Conservation (phyloP, 2,888 invertebrate genomes). For the Kryphioiulus occultus region DNA sequence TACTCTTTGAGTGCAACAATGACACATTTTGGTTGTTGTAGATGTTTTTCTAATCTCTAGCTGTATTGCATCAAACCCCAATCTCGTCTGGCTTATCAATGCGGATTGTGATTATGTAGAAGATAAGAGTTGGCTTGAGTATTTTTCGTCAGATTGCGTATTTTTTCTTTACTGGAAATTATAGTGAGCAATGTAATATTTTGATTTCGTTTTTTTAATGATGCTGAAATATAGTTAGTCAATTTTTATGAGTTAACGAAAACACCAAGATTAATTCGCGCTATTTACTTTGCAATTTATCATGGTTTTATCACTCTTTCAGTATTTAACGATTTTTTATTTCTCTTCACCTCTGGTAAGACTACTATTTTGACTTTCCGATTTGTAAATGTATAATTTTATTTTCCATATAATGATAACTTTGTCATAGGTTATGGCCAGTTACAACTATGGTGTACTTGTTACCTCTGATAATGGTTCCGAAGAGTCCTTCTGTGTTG, state of each 20-base stretch:
- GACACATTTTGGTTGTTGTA: no score
- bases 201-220: neutral
- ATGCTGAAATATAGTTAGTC: neutral
- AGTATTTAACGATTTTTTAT: neutral
- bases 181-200: no score
- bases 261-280: neutral
- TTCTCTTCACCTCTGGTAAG: neutral
- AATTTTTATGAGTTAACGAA: neutral
- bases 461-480: neutral
- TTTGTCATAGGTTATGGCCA: neutral
- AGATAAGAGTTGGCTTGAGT: no score
- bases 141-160: no score
- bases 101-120: no score
- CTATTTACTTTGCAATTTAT: neutral
- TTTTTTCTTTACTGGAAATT: no score
- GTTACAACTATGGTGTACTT: neutral
- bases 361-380: neutral
- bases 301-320: neutral
- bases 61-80: no score
- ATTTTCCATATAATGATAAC: neutral
- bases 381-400: neutral
- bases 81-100: no score
- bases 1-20: no score
- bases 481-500: neutral
- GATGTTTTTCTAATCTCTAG: no score